These are phyloP conservation scores for Pristis pectinata DNA, from an alignment of 2,797 vertebrate genomes.

Conservation along the genomic window DNA sequence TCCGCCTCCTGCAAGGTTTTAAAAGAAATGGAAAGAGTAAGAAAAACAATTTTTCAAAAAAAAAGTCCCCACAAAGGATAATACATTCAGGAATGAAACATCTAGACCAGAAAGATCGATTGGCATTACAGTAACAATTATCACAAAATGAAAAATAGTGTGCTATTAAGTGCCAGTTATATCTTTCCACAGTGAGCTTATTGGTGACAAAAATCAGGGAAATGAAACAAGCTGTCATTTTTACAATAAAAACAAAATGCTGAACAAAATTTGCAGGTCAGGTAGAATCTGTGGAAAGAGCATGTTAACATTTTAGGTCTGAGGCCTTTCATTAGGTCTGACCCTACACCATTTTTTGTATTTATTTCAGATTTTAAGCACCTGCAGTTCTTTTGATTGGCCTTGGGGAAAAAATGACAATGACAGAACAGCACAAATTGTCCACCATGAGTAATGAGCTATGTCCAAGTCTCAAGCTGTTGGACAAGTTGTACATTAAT, in stretches of 20 bases:
- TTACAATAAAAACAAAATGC: too few relatives aligned
- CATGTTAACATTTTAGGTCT: too few relatives aligned
- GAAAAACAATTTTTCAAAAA: background rate
- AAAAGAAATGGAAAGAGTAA: background rate
- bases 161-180: background rate
- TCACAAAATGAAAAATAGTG: background rate
- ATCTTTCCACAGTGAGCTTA: background rate
- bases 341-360: too few relatives aligned
- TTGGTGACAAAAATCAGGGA: background rate
- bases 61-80: background rate
- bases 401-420: too few relatives aligned
- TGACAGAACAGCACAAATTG: background rate
- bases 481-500: background rate
- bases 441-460: background rate
- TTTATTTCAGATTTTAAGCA: too few relatives aligned
- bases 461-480: background rate
- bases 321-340: too few relatives aligned
- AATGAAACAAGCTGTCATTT: too few relatives aligned
- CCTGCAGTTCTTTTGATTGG: too few relatives aligned
- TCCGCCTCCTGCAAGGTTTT: constrained; percentile 73
- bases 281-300: too few relatives aligned
- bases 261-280: too few relatives aligned
- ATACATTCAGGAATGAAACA: background rate
- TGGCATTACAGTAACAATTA: background rate
- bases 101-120: background rate